Conservation (phyloP, 2,888 invertebrate species). For the Dicroscelio sp. region DNA sequence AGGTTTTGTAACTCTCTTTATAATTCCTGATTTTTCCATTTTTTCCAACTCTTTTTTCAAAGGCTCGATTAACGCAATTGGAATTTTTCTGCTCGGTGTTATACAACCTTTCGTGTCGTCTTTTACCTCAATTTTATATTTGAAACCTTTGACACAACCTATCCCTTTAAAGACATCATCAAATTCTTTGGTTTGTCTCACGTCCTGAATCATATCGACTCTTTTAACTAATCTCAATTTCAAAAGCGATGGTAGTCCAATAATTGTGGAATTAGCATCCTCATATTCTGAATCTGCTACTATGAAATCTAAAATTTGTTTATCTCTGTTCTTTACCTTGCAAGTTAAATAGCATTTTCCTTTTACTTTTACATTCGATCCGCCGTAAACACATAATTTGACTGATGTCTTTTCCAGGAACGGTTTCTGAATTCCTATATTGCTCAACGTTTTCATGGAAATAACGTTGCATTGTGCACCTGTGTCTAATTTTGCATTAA, state of each 20-base stretch:
- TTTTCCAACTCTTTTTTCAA: no score
- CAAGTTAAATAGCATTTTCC: slow-evolving; percentile 48
- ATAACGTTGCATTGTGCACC: slow-evolving; percentile 58
- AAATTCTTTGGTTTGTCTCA: neutral
- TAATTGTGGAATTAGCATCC: neutral
- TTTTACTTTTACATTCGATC: slow-evolving; percentile 12
- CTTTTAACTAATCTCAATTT: neutral
- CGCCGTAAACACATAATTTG: slow-evolving; percentile 48
- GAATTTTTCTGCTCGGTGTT: no score
- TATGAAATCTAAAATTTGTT: slow-evolving; percentile 17
- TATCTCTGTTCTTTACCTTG: slow-evolving; percentile 22
- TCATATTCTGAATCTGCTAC: neutral
- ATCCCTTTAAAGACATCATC: neutral
- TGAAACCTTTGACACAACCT: slow-evolving; percentile 68
- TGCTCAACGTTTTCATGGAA: slow-evolving; percentile 8
- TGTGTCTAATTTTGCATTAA: slow-evolving; percentile 50
- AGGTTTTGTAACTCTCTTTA: no score
- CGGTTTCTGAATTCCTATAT: slow-evolving; percentile 7
- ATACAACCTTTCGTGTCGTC: neutral
- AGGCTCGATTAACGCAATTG: no score
- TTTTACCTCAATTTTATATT: slow-evolving; percentile 66
- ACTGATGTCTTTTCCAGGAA: slow-evolving; percentile 9
- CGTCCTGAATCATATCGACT: neutral
- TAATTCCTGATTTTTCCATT: no score
- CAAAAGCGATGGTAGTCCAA: neutral